phyloP scores from a whole-genome alignment of 2,888 invertebrate species.

The Zaprionus bogoriensis region DNA sequence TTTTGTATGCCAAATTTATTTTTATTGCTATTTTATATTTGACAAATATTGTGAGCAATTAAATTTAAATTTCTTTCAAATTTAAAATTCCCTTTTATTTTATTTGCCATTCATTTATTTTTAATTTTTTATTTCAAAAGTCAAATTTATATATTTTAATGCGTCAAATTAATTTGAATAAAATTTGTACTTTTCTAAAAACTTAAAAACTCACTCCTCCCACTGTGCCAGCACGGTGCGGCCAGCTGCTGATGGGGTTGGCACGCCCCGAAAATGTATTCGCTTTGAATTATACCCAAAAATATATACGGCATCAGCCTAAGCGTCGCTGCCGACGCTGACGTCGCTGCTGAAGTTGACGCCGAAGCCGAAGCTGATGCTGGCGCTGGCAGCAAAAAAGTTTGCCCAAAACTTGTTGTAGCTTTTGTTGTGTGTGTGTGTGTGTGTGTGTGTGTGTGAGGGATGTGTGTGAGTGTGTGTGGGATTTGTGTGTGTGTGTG shows the following conservation, averaged over 20 bases:
- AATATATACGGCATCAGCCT: conserved; percentile 56
- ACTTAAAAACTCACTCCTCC: no score
- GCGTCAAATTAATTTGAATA: no score
- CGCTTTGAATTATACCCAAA: conserved; percentile 77
- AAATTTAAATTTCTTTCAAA: not conserved
- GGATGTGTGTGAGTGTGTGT: conserved; percentile 25
- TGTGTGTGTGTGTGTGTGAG: conserved; percentile 9
- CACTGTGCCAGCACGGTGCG: not conserved
- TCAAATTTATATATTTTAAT: no score
- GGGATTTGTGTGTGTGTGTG: conserved; percentile 39
- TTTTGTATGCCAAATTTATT: not conserved
- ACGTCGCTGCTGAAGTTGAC: conserved; percentile 20
- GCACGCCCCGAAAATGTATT: conserved; percentile 63
- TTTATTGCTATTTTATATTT: not conserved
- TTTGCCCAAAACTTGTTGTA: conserved; percentile 65
- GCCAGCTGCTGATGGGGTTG: conserved; percentile 69
- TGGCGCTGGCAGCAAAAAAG: conserved; percentile 61
- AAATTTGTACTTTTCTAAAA: no score
- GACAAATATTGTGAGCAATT: no score
- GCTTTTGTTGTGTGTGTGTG: conserved; percentile 20
- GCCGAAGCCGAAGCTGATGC: conserved; percentile 29
- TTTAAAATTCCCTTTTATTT: not conserved
- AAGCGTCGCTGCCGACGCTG: conserved; percentile 20
- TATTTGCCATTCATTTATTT: not conserved
- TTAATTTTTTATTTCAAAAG: no score